Base-by-base conservation (phyloP, 2,797 vertebrate species). In the Etheostoma perlongum region DNA sequence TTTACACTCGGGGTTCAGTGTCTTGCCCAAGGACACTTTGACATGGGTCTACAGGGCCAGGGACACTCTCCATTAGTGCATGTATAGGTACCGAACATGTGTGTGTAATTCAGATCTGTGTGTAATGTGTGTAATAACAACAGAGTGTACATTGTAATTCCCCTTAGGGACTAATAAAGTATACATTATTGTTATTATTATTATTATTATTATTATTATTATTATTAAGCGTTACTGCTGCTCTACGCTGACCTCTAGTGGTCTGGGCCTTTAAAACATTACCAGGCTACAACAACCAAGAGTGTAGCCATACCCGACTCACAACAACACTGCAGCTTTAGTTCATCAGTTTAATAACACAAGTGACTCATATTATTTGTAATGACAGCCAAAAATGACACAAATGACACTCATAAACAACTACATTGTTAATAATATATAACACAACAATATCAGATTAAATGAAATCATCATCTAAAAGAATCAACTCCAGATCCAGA, bases 161-260 rank as follows among this genome's bases (percentile, higher is more conserved):
- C 27, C 27, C 27, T 27, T 4, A 4, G 27, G 27, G 27, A 27
- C 27, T 27, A 27, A 27, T 27, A 27, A 27, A 27, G 27, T 3
- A 27, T 27, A 4, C 27, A 27, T 4, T 27, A 27, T 27, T 27
- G 4, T 27, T 27, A 4, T 27, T 27, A 25, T 27, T 27, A 4
- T 27, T 63, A 5, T 23, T 23, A 23, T 23, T 23, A 23, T 23
- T 23, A 21, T 27, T 27, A 4, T 27, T 63, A 5, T 23, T 23
- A 23, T 23, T 23, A 23, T 23, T 23, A 21, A 15, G 7, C 8
- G 36, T 46, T 30, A 40, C 14, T 19, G 11, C 27, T 69, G 33
- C 46, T 10, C 49, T 49, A 25, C 16, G 52, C 51, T 72, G 82
- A 48, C 61, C 78, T 69, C 84, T 61, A 53, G 46, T 71, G 88